Base-by-base conservation (phyloP, 2,888 invertebrate genomes). In the Xanthorhoe designata region DNA sequence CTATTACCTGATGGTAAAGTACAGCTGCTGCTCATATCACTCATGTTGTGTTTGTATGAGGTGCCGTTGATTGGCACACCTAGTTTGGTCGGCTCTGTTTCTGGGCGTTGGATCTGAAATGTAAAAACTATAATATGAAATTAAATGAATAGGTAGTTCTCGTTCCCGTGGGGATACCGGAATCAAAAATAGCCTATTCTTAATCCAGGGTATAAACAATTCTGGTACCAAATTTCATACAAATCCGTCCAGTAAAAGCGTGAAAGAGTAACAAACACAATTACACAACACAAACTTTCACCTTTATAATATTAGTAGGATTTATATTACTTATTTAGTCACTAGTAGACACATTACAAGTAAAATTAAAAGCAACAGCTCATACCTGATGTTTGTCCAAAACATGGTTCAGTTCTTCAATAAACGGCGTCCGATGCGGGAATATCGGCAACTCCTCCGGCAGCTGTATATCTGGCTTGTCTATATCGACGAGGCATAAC, bases 381-480 rank as follows among this genome's bases (percentile, higher is more conserved):
- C 13, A 38, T 47, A 95, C 95, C 91, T 95, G 95, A 83, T 94
- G 96, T 92, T 97, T 97, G 83, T 96, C 96, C 74, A 96, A 85
- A 54, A 95, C 91, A 60, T 96, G 95, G 80, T 95, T 95, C 58
- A 99, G 95, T 92, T 99, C 99, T 50, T 97, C 96, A 75, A 97
- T 95, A 77, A 99, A 97, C 65, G 98, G 97, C 71, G 96, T 95
- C 82, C 97, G 95, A 85, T 99, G 97, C 0, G 99, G 99, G 88
- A 99, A 98, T 69, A 96, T 95, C 0, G 99, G 98, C 78, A 99
- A 92, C 88, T 99, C 99, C 90, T 99, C 99, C 0, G 99, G 99
- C 76, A 98, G 94, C 87, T 99, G 98, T 76, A 99, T 97, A 78
- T 96, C 96, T 74, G 97, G 97, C 78, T 97, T 97, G 89, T 99